phyloP scores from a whole-genome alignment of 2,797 vertebrate genomes.

The Lacerta viridis region DNA sequence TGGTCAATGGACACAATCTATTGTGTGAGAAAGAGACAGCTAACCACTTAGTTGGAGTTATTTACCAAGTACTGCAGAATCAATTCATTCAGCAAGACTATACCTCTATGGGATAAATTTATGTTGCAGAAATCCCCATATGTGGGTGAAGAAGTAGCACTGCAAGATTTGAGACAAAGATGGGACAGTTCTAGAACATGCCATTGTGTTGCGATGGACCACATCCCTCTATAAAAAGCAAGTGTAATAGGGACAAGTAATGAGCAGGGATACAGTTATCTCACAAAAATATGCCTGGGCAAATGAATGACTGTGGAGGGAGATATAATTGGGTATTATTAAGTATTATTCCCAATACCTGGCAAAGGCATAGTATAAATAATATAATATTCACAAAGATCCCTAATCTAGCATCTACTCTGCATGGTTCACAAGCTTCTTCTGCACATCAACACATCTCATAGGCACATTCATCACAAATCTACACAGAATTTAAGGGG shows the following conservation, averaged over 20 bases:
- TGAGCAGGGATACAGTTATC: background rate
- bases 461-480: background rate
- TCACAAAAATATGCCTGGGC: background rate
- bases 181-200: background rate
- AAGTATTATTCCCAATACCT: background rate
- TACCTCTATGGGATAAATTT: background rate
- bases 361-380: background rate
- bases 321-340: too few species aligned
- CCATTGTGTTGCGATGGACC: background rate
- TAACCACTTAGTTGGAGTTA: conserved; percentile 37
- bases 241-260: background rate
- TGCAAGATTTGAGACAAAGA: background rate
- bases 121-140: conserved; percentile 53
- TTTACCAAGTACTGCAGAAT: background rate
- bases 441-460: background rate
- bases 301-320: background rate
- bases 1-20: conserved; percentile 72
- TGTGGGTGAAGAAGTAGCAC: background rate
- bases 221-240: conserved; percentile 10
- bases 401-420: background rate
- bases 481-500: background rate
- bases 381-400: background rate
- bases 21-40: conserved; percentile 48
- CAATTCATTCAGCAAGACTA: conserved; percentile 9
- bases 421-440: background rate